phyloP scores from a whole-genome alignment of 2,888 invertebrate species.

The Tineola bisselliella region DNA sequence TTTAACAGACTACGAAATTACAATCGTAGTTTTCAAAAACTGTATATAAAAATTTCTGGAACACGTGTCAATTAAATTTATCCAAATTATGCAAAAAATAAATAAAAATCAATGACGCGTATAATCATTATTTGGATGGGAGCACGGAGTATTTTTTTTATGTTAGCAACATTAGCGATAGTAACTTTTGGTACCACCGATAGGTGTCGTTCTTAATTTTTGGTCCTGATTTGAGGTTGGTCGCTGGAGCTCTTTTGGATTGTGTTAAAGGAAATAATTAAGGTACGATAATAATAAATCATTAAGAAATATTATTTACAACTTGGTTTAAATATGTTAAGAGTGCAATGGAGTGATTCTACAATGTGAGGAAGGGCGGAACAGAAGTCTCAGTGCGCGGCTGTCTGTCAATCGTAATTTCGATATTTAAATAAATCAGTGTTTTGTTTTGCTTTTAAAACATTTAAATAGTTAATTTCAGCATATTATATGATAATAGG shows the following conservation, averaged over 20 bases:
- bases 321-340: not conserved
- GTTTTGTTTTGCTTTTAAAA: not conserved
- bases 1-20: too few relatives aligned
- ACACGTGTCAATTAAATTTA: too few relatives aligned
- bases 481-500: not conserved
- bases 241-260: not conserved
- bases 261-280: not conserved
- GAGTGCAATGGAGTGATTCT: not conserved
- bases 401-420: not conserved
- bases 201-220: not conserved
- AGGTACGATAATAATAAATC: too few relatives aligned
- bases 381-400: not conserved
- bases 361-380: not conserved
- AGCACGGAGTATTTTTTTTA: too few relatives aligned
- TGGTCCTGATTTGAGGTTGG: too few relatives aligned
- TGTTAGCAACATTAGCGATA: not conserved
- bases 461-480: not conserved
- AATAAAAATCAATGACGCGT: too few relatives aligned
- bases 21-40: too few relatives aligned
- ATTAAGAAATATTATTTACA: too few relatives aligned
- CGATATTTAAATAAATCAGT: not conserved
- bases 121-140: too few relatives aligned
- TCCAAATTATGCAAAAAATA: too few relatives aligned
- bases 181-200: not conserved
- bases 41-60: too few relatives aligned